Evolutionary conservation across 2,888 invertebrate species (phyloP).

Genomic region (Mechanitis messenoides): DNA sequence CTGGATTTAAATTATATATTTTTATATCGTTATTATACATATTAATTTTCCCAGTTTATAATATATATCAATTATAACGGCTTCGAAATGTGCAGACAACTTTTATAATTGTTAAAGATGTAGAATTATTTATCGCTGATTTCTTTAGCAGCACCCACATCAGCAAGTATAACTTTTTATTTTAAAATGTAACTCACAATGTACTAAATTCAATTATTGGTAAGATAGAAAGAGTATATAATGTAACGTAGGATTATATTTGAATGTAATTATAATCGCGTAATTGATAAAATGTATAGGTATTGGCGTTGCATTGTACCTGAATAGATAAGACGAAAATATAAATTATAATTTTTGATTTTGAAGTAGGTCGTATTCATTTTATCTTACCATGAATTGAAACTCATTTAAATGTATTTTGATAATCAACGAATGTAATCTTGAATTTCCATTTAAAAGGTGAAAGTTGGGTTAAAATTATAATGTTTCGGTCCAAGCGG

Average conservation of each 20-base stretch:
- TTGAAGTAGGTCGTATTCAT: no score
- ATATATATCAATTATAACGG: neutral
- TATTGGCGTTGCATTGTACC: no score
- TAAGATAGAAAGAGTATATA: neutral
- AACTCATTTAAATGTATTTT: neutral
- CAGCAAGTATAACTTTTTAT: neutral
- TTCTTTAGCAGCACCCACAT: neutral
- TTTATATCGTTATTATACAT: neutral
- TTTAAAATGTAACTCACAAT: neutral
- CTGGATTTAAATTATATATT: constrained; percentile 1
- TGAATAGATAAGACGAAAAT: no score
- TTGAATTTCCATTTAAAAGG: neutral
- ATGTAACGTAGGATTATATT: neutral
- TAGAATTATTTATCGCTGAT: neutral
- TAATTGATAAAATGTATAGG: no score
- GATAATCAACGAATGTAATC: neutral
- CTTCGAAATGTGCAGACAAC: neutral
- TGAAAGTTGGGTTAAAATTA: neutral
- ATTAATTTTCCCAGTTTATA: constrained; percentile 1
- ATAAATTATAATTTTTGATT: no score
- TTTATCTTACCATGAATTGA: neutral
- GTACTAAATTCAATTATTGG: neutral
- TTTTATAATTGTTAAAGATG: neutral
- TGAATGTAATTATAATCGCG: no score
- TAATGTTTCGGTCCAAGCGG: constrained; percentile 7